phyloP scores from a whole-genome alignment of 2,797 vertebrate genomes.

The Meda fulgida region DNA sequence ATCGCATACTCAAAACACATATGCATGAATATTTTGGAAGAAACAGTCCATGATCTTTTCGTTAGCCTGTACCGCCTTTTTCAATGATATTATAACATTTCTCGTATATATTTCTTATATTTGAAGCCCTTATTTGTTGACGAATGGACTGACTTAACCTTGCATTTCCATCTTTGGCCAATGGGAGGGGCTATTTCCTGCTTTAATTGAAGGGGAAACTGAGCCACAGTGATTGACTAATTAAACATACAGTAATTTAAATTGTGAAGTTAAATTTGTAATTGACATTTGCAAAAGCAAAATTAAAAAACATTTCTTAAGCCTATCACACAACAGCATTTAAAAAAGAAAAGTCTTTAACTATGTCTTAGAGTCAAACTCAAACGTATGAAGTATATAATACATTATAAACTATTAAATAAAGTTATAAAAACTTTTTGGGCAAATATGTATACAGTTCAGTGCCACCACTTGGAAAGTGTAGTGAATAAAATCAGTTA shows the following conservation, averaged over 20 bases:
- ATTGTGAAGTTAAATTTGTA: neutral
- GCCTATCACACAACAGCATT: neutral
- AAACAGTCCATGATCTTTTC: neutral
- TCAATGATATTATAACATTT: neutral
- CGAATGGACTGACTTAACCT: conserved; percentile 83
- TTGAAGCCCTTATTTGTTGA: conserved; percentile 66
- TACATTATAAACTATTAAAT: neutral
- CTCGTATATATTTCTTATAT: conserved; percentile 56
- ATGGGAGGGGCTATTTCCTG: conserved; percentile 77
- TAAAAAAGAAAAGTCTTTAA: neutral
- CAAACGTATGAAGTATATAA: neutral
- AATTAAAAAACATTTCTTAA: neutral
- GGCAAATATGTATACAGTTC: neutral
- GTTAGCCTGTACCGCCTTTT: neutral
- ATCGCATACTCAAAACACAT: neutral
- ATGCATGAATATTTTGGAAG: neutral
- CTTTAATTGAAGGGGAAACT: conserved; percentile 41
- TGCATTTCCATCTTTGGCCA: conserved; percentile 76
- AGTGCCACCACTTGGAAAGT: neutral
- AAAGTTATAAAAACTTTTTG: neutral
- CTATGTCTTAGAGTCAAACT: no score
- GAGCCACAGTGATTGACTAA: conserved; percentile 12
- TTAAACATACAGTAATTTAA: conserved; percentile 12
- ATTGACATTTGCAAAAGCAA: neutral
- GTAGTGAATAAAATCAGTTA: neutral